Evolutionary conservation across 2,888 invertebrate genomes (phyloP).

Genomic region (Blastobasis lacticolella): DNA sequence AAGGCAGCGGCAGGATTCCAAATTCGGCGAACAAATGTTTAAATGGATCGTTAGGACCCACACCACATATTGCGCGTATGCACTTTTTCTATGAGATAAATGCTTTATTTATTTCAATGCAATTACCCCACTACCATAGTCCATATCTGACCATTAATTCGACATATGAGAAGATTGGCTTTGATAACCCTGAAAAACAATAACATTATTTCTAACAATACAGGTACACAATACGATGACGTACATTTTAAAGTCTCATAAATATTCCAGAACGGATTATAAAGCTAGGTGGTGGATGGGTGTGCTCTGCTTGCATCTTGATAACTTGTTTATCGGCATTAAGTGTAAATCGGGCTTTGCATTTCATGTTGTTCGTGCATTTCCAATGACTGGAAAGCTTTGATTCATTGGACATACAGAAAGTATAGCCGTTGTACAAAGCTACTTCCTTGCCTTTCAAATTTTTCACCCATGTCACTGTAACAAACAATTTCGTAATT

Average conservation of each 20-base stretch:
- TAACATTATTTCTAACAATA: no score
- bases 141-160: no score
- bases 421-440: constrained; percentile 10
- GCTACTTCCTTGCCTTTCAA: constrained; percentile 9
- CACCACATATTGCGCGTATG: no score
- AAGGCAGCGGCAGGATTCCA: no score
- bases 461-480: constrained; percentile 3
- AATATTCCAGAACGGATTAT: constrained; percentile 14
- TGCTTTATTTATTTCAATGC: no score
- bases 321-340: constrained; percentile 22
- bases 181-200: no score
- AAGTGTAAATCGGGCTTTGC: constrained; percentile 11
- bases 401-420: background rate
- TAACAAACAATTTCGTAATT: background rate
- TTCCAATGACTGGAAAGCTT: background rate
- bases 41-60: no score
- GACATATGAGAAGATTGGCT: no score
- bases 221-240: no score
- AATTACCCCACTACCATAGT: no score
- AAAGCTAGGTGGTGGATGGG: constrained; percentile 14
- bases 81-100: no score
- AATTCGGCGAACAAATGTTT: no score
- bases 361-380: constrained; percentile 1
- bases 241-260: constrained; percentile 6
- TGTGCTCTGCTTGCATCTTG: constrained; percentile 11